Evolutionary conservation across 2,113 vertebrate genomes (phyloP), one percentile per base, ranked within the genome.

Genomic region (Prionailurus viverrinus): DNA sequence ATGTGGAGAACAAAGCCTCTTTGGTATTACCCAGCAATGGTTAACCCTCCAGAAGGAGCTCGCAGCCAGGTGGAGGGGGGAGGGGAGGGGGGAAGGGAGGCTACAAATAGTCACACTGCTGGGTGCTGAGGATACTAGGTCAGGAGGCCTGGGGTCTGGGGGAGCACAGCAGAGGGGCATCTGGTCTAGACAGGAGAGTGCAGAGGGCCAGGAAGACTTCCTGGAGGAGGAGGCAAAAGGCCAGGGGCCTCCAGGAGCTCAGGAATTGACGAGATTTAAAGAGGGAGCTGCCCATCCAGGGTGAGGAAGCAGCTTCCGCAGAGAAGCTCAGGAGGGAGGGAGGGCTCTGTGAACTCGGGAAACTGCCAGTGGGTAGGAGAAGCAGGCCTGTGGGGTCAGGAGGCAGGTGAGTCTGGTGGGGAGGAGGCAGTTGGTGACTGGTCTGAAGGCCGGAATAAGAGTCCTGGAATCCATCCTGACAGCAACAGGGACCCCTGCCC

Each of bases 161-260:
- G n/a, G 41, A 41, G 36, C 31, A n/a, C 16, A 71, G 29, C 74
- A 65, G 61, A 90, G 58, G n/a, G 55, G 16, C n/a, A 48, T 31
- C 23, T 15, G 48, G 15, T 18, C 33, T 63, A 23, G 9, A 41
- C 12, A 2, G 19, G 33, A 88, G 58, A 19, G 29, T 33, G 7
- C 68, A 81, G 39, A 36, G n/a, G 19, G 5, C 41, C 36, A 33
- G 69, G 71, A 91, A 51, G 80, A 8, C 78, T 86, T 55, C 92
- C 86, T 69, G 66, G 92, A 94, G 65, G 88, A 89, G 73, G 88
- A 29, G n/a, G 69, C 83, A 61, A 71, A 39, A 58, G 87, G 9
- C 10, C 81, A 73, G 83, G 12, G 21, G 33, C 36, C 21, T 21
- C 4, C 4, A n/a, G 48, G 36, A 76, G 51, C 58, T 19, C 6